Evolutionary conservation across 1,140 invertebrate species (phyloP), one percentile per base, ranked within the genome.

Genomic region (Drosophila lini): DNA sequence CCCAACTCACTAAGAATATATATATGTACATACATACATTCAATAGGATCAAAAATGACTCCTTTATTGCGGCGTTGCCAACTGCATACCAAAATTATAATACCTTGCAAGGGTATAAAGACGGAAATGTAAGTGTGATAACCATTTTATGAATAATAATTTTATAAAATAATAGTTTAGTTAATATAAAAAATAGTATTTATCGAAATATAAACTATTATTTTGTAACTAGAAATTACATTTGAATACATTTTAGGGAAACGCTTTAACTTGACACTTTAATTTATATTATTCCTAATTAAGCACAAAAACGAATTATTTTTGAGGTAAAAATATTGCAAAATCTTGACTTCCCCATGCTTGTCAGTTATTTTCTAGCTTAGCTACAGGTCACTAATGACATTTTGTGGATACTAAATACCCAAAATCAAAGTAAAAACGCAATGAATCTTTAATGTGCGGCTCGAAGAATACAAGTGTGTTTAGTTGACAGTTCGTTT

Each of bases 401-500:
- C 13, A 32, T 15, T 55, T 57, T n/a, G 10, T 15, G 10, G 11
- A 47, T 15, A 25, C 25, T 11, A 42, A 65, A n/a, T 36, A 31
- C 8, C 55, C 19, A 15, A 28, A 9, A 15, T 25, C 16, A 1
- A 31, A 38, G 52, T 38, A 55, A 62, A 62, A 38, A 22, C 36
- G 5, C 10, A 25, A 28, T 36, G 10, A 32, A 42, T 22, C 15
- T 42, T 41, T 41, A 63, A 63, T 60, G 16, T 42, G 38, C 28
- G 40, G 44, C 22, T 47, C 13, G 38, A 5, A 50, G 16, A 53
- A 28, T 22, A 38, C 47, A 13, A 48, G 16, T 36, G 16, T 36
- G 32, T 22, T 22, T 2, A 55, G 52, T 55, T 38, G 13, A 60
- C 42, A 68, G 41, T 53, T 61, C 48, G 48, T 74, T 45, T 73